Percentiles rank a stretch among this genome's conserved stretches.
phyloP scores from a whole-genome alignment of 2,797 vertebrate genomes.

The Myotis pilosus region DNA sequence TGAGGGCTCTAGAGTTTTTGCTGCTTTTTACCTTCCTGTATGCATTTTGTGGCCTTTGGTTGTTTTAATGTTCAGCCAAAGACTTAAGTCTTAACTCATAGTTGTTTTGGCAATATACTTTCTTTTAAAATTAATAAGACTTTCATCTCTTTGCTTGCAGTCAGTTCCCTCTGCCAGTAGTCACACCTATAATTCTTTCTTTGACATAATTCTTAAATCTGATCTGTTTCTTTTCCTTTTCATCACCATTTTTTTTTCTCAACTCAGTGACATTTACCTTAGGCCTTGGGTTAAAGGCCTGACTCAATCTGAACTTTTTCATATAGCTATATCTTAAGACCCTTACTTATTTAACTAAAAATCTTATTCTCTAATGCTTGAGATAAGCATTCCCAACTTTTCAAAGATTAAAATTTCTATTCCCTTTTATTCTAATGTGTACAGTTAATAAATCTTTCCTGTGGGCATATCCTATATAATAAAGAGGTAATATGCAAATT shows the following conservation, averaged over 20 bases:
- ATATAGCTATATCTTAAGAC: background rate
- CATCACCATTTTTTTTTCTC: background rate
- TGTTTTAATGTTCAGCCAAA: background rate
- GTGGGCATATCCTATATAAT: background rate
- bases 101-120: background rate
- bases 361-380: background rate
- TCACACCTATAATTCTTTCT: background rate
- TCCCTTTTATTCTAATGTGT: background rate
- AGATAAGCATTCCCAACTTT: background rate
- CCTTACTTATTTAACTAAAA: background rate
- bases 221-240: background rate
- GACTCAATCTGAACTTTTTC: background rate
- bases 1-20: background rate
- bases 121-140: constrained; percentile 13
- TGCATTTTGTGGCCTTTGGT: background rate
- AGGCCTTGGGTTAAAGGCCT: background rate
- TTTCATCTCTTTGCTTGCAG: constrained; percentile 32
- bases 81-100: background rate
- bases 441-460: background rate
- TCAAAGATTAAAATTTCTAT: background rate
- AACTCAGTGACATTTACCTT: background rate
- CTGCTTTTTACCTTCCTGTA: background rate
- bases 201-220: background rate
- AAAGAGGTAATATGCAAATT: too few relatives aligned
- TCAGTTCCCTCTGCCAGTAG: background rate